These are phyloP conservation scores for Sturnira hondurensis DNA, from an alignment of 2,113 vertebrate genomes.

Conservation along the genomic window DNA sequence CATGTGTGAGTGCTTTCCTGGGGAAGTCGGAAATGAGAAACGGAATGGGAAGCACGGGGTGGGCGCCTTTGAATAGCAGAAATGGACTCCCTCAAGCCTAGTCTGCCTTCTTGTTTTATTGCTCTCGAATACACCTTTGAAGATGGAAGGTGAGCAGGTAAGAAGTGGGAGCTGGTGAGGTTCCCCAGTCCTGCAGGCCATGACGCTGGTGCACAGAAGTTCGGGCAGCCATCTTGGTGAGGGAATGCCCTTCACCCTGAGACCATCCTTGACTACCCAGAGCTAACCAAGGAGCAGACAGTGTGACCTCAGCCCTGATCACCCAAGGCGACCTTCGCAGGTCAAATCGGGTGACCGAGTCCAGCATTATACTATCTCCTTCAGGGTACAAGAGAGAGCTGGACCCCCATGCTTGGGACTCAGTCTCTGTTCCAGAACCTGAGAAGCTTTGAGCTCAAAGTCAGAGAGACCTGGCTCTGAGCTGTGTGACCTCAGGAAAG, in stretches of 20 bases:
- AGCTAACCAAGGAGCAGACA: background rate
- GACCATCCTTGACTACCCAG: background rate
- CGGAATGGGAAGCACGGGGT: background rate
- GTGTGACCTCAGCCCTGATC: background rate
- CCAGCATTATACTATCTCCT: background rate
- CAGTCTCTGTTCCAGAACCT: background rate
- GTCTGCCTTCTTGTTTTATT: background rate
- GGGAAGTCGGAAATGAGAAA: background rate
- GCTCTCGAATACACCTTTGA: background rate
- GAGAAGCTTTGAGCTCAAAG: background rate
- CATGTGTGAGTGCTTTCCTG: background rate
- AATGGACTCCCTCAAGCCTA: background rate
- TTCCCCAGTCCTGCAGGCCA: background rate
- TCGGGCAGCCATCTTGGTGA: background rate
- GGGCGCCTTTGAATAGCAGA: background rate
- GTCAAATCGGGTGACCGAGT: background rate
- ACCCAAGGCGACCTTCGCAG: background rate
- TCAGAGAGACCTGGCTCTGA: background rate
- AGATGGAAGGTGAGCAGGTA: background rate
- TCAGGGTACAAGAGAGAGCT: background rate
- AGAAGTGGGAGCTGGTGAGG: background rate
- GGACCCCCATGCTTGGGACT: background rate
- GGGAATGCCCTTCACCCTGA: background rate
- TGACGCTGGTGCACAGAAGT: background rate
- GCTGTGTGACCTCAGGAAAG: background rate